Conservation (phyloP, 2,797 vertebrate genomes). For the Tenualosa ilisha region DNA sequence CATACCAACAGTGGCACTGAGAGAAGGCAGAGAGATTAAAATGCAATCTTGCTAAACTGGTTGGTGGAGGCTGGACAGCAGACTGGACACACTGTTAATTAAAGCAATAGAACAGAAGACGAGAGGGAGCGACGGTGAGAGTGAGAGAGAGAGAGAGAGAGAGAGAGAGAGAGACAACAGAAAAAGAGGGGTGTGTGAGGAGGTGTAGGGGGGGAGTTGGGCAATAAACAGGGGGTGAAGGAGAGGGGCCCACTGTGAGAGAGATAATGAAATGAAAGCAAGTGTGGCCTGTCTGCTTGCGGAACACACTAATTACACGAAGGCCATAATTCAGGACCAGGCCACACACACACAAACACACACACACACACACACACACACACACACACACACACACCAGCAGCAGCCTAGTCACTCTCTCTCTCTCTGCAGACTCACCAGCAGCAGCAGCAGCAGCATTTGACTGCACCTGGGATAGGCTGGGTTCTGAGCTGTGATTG, state of each 20-base stretch:
- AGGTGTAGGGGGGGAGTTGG: background rate
- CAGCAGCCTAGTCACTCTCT: no score
- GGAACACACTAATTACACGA: constrained; percentile 26
- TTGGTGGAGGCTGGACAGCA: constrained; percentile 1
- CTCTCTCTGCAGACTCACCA: background rate
- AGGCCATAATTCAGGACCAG: constrained; percentile 20
- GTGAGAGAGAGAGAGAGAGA: background rate
- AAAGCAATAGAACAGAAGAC: background rate
- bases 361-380: no score
- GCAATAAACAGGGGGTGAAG: background rate
- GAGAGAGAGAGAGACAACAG: background rate
- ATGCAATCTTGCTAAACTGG: constrained; percentile 24
- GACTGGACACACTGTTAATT: constrained; percentile 19
- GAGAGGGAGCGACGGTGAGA: background rate
- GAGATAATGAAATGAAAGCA: constrained; percentile 18
- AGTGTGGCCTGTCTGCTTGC: constrained; percentile 8
- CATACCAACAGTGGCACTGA: background rate
- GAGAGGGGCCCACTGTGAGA: background rate
- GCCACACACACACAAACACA: no score
- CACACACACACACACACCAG: no score
- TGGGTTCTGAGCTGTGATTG: no score
- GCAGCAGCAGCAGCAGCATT: background rate
- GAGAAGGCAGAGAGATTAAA: constrained; percentile 9
- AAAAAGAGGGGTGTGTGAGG: background rate
- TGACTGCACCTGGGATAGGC: no score